Evolutionary conservation across 2,797 vertebrate species (phyloP).

Genomic region (Eulemur albifrons): DNA sequence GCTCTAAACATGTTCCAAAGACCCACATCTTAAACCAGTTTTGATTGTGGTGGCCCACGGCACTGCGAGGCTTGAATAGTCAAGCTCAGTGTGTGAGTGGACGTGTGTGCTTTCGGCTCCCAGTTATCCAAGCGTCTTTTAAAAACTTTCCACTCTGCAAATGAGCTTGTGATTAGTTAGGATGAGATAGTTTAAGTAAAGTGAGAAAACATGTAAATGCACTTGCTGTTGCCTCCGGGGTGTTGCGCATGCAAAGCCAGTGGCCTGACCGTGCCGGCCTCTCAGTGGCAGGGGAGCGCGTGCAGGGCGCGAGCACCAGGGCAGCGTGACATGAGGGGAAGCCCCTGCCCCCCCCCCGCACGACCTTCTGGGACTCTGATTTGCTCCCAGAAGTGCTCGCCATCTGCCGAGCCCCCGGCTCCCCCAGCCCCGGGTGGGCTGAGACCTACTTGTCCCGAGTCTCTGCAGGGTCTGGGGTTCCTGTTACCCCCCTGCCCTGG

Average conservation of each 20-base stretch:
- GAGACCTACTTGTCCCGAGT: background rate
- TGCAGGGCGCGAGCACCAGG: background rate
- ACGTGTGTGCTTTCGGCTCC: background rate
- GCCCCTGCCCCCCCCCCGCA: accelerated
- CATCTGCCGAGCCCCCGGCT: background rate
- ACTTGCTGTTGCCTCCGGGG: background rate
- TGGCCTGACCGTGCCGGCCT: background rate
- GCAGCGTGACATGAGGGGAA: too few relatives aligned
- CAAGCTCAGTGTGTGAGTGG: accelerated
- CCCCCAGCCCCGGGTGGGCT: background rate
- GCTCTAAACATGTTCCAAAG: background rate
- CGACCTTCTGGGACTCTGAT: accelerated
- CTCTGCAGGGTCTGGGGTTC: background rate
- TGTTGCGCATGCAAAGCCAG: background rate
- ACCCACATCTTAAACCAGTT: background rate
- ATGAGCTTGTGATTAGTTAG: background rate
- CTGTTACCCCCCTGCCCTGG: accelerated
- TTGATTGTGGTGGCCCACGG: background rate
- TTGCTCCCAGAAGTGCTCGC: accelerated
- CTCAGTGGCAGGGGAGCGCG: background rate
- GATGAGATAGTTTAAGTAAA: background rate
- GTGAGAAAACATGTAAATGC: background rate
- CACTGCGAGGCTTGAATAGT: accelerated
- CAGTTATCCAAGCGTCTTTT: background rate
- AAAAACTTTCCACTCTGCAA: background rate